These are phyloP conservation scores for Euphydryas editha DNA, from an alignment of 2,888 invertebrate species.

Conservation along the genomic window DNA sequence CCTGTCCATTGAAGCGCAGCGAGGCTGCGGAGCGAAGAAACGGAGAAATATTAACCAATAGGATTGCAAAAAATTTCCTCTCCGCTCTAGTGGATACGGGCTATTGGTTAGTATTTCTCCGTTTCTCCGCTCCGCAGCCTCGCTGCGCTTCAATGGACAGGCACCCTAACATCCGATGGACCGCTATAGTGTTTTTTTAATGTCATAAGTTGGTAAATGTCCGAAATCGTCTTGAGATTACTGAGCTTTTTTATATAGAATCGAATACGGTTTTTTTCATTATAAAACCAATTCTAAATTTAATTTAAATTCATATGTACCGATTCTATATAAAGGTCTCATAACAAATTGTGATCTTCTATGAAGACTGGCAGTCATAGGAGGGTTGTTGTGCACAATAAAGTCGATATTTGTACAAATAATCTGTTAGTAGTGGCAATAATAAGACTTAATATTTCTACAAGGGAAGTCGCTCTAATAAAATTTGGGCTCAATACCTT, in stretches of 20 bases:
- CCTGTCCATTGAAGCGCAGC: too few relatives aligned
- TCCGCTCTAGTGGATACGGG: too few relatives aligned
- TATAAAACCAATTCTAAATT: conserved; percentile 9
- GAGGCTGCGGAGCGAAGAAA: too few relatives aligned
- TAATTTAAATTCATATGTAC: not conserved
- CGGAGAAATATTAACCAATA: too few relatives aligned
- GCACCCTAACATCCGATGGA: conserved; percentile 5
- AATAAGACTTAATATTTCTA: conserved; percentile 18
- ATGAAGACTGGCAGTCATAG: conserved; percentile 71
- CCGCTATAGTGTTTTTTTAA: conserved; percentile 13
- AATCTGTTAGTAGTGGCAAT: conserved; percentile 41
- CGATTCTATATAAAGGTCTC: conserved; percentile 65
- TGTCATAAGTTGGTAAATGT: conserved; percentile 28
- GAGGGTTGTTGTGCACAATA: conserved; percentile 72
- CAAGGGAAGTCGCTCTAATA: conserved; percentile 1
- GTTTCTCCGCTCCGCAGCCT: too few relatives aligned
- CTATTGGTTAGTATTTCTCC: too few relatives aligned
- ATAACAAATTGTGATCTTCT: conserved; percentile 67
- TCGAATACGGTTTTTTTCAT: conserved; percentile 18
- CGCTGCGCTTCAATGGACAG: too few relatives aligned
- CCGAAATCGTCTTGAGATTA: conserved; percentile 42
- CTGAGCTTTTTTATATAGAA: conserved; percentile 42
- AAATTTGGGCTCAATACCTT: conserved; percentile 1
- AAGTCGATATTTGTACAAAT: conserved; percentile 82
- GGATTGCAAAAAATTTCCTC: too few relatives aligned